A percentile compares a stretch with the other conserved stretches of the same genome.
Conservation (phyloP, 2,888 invertebrate species). For the Xanthia togata region DNA sequence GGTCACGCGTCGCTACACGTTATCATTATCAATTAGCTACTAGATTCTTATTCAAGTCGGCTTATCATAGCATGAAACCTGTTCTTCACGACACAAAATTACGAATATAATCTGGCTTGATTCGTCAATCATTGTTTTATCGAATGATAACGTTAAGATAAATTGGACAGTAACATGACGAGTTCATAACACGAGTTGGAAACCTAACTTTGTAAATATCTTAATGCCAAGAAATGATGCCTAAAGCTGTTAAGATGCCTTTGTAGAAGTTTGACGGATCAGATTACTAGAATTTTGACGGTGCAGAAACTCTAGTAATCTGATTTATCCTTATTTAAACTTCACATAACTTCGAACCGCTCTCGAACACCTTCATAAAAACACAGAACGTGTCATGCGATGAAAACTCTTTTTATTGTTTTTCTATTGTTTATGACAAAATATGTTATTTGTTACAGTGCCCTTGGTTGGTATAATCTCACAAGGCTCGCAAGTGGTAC, state of each 20-base stretch:
- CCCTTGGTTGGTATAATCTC: constrained; percentile 85
- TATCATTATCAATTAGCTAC: constrained; percentile 5
- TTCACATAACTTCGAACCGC: background rate
- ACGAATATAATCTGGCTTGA: constrained; percentile 28
- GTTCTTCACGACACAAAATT: constrained; percentile 30
- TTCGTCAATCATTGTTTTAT: constrained; percentile 44
- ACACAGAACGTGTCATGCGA: background rate
- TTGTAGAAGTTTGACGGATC: background rate
- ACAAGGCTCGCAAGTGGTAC: constrained; percentile 88
- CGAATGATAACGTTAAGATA: constrained; percentile 39
- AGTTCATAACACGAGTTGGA: constrained; percentile 15
- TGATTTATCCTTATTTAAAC: background rate
- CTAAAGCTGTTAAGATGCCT: constrained; percentile 12
- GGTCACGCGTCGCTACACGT: constrained; percentile 2
- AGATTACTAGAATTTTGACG: too few relatives aligned
- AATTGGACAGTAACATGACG: constrained; percentile 30
- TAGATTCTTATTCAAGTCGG: background rate
- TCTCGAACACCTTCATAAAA: background rate
- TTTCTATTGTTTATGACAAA: background rate
- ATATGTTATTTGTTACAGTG: constrained; percentile 77
- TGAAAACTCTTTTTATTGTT: background rate
- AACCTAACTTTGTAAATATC: constrained; percentile 22
- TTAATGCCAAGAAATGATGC: constrained; percentile 21
- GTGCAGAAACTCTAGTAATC: background rate
- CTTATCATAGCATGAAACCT: constrained; percentile 24